Percentiles rank a stretch among this genome's conserved stretches.
Conservation (phyloP, 2,888 invertebrate species). For the Cryptus armator region DNA sequence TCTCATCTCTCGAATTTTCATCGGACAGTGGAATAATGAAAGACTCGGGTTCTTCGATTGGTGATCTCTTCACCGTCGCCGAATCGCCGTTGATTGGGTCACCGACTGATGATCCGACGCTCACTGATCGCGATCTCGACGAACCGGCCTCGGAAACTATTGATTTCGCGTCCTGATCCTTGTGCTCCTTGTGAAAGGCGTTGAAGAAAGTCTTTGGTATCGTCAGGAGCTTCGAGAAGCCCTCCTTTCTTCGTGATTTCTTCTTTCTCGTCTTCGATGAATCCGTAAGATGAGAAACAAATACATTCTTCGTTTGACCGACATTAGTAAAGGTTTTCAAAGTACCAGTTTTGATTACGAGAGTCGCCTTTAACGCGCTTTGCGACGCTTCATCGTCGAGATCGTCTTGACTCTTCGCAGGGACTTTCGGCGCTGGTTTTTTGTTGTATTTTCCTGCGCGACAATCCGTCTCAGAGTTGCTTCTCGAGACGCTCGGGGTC, state of each 20-base stretch:
- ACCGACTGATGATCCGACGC: constrained; percentile 71
- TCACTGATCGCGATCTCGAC: constrained; percentile 76
- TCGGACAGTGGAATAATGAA: background rate
- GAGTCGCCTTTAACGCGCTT: constrained; percentile 85
- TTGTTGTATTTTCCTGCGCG: constrained; percentile 87
- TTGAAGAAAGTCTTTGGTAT: constrained; percentile 82
- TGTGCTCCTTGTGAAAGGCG: constrained; percentile 80
- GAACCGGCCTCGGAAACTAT: background rate
- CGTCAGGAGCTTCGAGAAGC: constrained; percentile 80
- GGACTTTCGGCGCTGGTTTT: constrained; percentile 86
- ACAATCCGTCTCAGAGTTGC: constrained; percentile 75
- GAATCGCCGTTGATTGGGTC: constrained; percentile 6
- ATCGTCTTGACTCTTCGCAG: constrained; percentile 74
- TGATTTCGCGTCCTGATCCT: constrained; percentile 69
- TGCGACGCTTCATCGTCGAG: constrained; percentile 63
- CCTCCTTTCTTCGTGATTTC: constrained; percentile 76
- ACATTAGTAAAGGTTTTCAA: constrained; percentile 79
- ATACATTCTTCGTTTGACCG: constrained; percentile 75
- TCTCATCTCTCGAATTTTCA: background rate
- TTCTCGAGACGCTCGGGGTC: constrained; percentile 73
- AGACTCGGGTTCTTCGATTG: background rate
- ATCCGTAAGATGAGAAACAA: constrained; percentile 73
- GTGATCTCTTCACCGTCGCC: background rate
- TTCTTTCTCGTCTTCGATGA: constrained; percentile 70
- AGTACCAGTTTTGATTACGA: constrained; percentile 86